Conservation (phyloP, 2,797 vertebrate genomes). For the Macroramphosus scolopax region DNA sequence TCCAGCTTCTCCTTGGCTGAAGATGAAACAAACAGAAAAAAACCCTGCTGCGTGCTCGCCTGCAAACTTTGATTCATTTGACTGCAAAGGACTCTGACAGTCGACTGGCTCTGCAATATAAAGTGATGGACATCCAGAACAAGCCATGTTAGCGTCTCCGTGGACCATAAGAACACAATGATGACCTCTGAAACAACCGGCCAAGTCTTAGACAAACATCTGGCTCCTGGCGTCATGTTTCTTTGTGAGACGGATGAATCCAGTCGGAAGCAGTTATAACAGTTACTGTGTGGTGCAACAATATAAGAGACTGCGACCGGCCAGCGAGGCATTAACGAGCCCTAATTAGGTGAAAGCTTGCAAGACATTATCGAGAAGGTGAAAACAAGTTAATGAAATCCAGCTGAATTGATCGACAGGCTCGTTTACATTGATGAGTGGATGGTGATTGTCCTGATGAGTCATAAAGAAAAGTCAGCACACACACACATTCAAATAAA, state of each 20-base stretch:
- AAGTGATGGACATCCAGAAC: conserved; percentile 23
- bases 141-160: conserved; percentile 30
- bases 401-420: conserved; percentile 25
- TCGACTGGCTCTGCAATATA: conserved; percentile 12
- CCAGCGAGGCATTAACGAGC: too few relatives aligned
- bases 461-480: conserved; percentile 12
- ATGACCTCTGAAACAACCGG: too few relatives aligned
- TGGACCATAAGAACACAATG: conserved; percentile 2
- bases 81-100: conserved; percentile 33
- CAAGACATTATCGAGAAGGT: conserved; percentile 11
- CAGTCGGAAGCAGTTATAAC: too few relatives aligned
- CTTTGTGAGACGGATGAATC: too few relatives aligned
- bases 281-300: too few relatives aligned
- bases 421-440: conserved; percentile 17
- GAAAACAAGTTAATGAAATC: conserved; percentile 41
- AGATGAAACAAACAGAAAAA: conserved; percentile 54
- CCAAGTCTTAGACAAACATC: too few relatives aligned
- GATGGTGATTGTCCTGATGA: conserved; percentile 13
- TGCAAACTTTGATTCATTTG: conserved; percentile 28
- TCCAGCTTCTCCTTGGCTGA: conserved; percentile 43
- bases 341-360: too few relatives aligned
- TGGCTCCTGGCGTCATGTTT: too few relatives aligned
- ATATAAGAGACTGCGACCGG: too few relatives aligned
- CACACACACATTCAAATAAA: conserved; percentile 3
- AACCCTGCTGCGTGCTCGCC: conserved; percentile 13